Evolutionary conservation across 2,888 invertebrate genomes (phyloP).

Genomic region (Blastobasis lacticolella): DNA sequence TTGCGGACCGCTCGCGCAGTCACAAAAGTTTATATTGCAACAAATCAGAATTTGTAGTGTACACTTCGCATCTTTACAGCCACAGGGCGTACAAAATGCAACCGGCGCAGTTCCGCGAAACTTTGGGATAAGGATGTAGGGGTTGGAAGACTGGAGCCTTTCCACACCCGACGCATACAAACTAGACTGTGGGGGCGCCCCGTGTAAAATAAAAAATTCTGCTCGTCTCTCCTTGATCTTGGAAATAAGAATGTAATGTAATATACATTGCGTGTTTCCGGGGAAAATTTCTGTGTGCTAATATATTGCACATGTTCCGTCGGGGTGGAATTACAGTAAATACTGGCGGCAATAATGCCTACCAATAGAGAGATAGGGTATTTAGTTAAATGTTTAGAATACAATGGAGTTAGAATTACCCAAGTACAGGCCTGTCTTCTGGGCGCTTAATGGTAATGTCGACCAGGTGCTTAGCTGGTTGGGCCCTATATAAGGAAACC

Average conservation of each 20-base stretch:
- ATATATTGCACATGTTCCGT: not conserved
- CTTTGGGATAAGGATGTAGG: slow-evolving; percentile 27
- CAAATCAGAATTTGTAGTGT: slow-evolving; percentile 9
- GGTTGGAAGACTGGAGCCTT: slow-evolving; percentile 23
- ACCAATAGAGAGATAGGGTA: no score
- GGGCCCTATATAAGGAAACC: no score
- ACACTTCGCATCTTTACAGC: slow-evolving; percentile 5
- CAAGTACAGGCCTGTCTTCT: not conserved
- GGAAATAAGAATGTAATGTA: slow-evolving; percentile 8
- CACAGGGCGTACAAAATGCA: slow-evolving; percentile 44
- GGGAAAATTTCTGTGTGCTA: not conserved
- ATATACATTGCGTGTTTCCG: slow-evolving; percentile 8
- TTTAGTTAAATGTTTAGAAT: no score
- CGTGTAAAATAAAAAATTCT: slow-evolving; percentile 4
- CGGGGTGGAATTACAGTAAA: not conserved
- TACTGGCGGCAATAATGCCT: not conserved
- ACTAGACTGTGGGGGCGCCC: not conserved
- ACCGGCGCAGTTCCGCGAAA: slow-evolving; percentile 38
- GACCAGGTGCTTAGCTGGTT: no score
- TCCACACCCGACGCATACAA: slow-evolving; percentile 7
- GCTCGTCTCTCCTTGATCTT: slow-evolving; percentile 8
- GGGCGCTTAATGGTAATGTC: no score
- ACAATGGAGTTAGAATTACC: not conserved
- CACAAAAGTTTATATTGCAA: no score
- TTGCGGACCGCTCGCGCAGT: no score